Conservation (phyloP, 2,113 vertebrate genomes). For the Ancistrus triradiatus region DNA sequence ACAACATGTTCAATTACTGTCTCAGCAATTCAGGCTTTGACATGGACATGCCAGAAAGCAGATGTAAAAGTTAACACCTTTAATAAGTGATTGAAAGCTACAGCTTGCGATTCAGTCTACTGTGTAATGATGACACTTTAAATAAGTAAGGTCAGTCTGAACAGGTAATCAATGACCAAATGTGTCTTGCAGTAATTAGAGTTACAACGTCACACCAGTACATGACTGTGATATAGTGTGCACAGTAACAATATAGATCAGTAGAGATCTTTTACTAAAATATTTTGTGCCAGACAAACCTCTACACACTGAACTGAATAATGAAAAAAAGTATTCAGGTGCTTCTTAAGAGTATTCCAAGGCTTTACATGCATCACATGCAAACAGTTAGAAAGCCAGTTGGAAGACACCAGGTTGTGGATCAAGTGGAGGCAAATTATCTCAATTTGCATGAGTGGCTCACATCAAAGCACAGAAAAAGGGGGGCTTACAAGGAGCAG, state of each 20-base stretch:
- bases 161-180: too few relatives aligned
- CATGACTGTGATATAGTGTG: too few relatives aligned
- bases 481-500: conserved; percentile 17
- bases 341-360: conserved; percentile 6
- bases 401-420: conserved; percentile 24
- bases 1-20: not conserved
- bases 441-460: conserved; percentile 49
- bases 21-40: not conserved
- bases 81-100: not conserved
- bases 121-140: not conserved
- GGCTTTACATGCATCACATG: not conserved
- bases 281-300: too few relatives aligned
- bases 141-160: too few relatives aligned
- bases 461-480: conserved; percentile 42
- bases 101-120: too few relatives aligned
- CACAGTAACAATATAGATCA: too few relatives aligned
- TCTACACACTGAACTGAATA: not conserved
- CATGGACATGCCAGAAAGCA: not conserved
- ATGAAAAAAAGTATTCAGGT: not conserved
- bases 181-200: too few relatives aligned
- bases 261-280: too few relatives aligned
- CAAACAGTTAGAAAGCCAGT: conserved; percentile 14
- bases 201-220: too few relatives aligned
- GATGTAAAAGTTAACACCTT: not conserved
- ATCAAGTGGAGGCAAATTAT: conserved; percentile 44